A percentile compares a stretch with the other conserved stretches of the same genome.
These are phyloP conservation scores for Iphiclides podalirius DNA, from an alignment of 2,888 invertebrate species.

Conservation along the genomic window DNA sequence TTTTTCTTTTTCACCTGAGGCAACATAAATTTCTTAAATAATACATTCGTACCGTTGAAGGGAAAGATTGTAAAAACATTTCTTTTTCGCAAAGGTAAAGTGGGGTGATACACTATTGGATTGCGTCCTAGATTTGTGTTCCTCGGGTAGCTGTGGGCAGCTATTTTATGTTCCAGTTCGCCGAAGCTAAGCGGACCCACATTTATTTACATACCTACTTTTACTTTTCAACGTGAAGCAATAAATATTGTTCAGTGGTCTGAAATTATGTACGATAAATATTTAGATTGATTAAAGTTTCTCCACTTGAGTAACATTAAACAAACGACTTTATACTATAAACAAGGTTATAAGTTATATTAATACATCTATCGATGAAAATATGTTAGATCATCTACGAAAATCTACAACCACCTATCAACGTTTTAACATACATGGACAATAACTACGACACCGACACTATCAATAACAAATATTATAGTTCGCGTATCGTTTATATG, in stretches of 20 bases:
- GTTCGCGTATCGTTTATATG: too few species aligned
- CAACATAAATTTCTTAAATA: background rate
- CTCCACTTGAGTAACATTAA: background rate
- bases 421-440: too few species aligned
- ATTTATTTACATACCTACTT: constrained; percentile 36
- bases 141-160: constrained; percentile 39
- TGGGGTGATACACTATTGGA: constrained; percentile 37
- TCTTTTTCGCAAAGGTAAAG: constrained; percentile 26
- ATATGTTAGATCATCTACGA: too few species aligned
- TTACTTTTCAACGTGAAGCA: constrained; percentile 27
- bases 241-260: constrained; percentile 18
- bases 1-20: too few species aligned
- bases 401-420: too few species aligned
- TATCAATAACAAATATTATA: too few species aligned
- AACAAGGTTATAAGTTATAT: too few species aligned
- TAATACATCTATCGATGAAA: too few species aligned
- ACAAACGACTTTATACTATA: too few species aligned
- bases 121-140: constrained; percentile 56
- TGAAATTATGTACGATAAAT: background rate
- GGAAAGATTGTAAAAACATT: constrained; percentile 11
- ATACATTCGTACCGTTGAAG: background rate
- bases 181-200: constrained; percentile 34
- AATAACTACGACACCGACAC: too few species aligned
- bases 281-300: background rate
- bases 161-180: constrained; percentile 39